Base-by-base conservation (phyloP, 1,140 invertebrate species). In the Orussus abietinus region DNA sequence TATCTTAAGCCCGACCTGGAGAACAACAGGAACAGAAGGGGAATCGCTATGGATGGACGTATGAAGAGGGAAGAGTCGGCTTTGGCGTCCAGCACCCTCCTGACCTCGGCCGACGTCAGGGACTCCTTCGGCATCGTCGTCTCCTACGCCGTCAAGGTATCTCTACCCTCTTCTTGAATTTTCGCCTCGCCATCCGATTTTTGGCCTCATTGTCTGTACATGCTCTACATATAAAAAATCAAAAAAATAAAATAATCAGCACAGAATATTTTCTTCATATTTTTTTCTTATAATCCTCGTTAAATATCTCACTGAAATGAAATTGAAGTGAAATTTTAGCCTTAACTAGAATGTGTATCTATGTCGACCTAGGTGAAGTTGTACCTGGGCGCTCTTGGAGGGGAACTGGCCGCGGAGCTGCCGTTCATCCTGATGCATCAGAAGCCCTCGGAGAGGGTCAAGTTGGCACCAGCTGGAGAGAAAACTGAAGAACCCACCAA, bases 361-460 rank as follows among this genome's bases (percentile, higher is more conserved):
- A n/a, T n/a, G n/a, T n/a, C n/a, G n/a, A n/a, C n/a, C n/a, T n/a
- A n/a, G n/a, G 93, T 98, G 5, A 96, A 97, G 75, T 78, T 99
- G 4, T 95, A 92, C 63, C 74, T 98, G 44, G 93, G 95, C 14
- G 92, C 92, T 34, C 76, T 98, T 21, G 90, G 88, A 19, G 95
- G 95, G 9, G 96, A 99, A 75, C 70, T 99, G 6, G 80, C 85
- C 10, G 94, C 96, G 3, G 96, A 99, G 72, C 69, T 99, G 53
- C 96, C 96, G 5, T 98, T 99, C 72, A 92, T 98, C 29, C 70
- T 99, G 28, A 98, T 98, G 85, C 90, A 97, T 72, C 90, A 94
- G 3, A 98, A 97, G 75, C 65, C 68, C 0, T 42, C 52, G 0
- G 65, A 64, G 1, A 59, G 59, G 25, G 50, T 73, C 19, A 69